A percentile compares a stretch with the other conserved stretches of the same genome.
These are phyloP conservation scores for Microchrysa polita DNA, from an alignment of 2,888 invertebrate genomes.

Conservation along the genomic window DNA sequence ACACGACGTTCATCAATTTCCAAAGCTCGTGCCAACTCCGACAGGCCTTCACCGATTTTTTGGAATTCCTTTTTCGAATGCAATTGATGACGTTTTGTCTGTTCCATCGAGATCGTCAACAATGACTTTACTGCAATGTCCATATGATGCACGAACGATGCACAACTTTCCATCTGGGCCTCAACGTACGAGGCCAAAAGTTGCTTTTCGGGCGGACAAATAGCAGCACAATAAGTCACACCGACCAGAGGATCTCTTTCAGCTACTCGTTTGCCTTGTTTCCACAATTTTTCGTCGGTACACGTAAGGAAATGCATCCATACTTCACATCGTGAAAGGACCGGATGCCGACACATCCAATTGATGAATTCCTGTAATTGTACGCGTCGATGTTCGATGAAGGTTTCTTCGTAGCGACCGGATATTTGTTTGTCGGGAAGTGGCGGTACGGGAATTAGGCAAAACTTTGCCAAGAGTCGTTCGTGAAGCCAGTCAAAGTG, in stretches of 20 bases:
- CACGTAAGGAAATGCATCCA: constrained; percentile 98
- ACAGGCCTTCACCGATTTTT: constrained; percentile 88
- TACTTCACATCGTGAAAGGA: constrained; percentile 89
- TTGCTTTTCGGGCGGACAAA: constrained; percentile 84
- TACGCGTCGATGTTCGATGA: constrained; percentile 92
- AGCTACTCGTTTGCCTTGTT: constrained; percentile 92
- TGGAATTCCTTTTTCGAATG: constrained; percentile 79
- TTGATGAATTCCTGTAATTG: constrained; percentile 97
- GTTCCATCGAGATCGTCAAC: constrained; percentile 81
- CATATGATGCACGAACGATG: constrained; percentile 83
- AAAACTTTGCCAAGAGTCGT: constrained; percentile 91
- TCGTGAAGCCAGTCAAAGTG: constrained; percentile 99
- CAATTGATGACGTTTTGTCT: constrained; percentile 84
- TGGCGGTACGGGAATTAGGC: constrained; percentile 94
- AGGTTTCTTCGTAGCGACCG: constrained; percentile 95
- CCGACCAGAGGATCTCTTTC: constrained; percentile 93
- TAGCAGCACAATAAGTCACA: constrained; percentile 88
- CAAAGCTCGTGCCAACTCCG: constrained; percentile 83
- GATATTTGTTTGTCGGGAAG: constrained; percentile 98
- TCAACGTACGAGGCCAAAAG: constrained; percentile 80
- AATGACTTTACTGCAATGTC: constrained; percentile 88
- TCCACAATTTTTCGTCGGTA: constrained; percentile 98
- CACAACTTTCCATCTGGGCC: constrained; percentile 83
- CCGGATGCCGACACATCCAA: constrained; percentile 96
- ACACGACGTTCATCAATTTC: constrained; percentile 76